phyloP scores from a whole-genome alignment of 2,113 vertebrate genomes.

The Vombatus ursinus region DNA sequence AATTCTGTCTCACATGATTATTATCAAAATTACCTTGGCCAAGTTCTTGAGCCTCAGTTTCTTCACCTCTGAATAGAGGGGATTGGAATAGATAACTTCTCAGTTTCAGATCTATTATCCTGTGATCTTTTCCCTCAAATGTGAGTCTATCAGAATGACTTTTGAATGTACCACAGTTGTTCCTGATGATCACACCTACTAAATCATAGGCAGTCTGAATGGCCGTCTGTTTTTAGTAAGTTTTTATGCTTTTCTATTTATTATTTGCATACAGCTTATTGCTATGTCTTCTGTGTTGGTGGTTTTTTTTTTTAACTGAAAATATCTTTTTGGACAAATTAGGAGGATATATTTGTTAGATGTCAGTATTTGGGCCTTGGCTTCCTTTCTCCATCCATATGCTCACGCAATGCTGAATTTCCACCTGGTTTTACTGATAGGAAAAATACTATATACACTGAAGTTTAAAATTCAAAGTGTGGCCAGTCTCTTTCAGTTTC shows the following conservation, averaged over 20 bases:
- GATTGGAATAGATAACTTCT: not conserved
- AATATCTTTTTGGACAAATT: not conserved
- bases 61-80: not conserved
- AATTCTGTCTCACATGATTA: not conserved
- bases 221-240: not conserved
- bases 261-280: not conserved
- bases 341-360: not conserved
- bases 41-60: not conserved
- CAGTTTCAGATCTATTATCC: not conserved
- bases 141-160: not conserved
- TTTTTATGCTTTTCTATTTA: not conserved
- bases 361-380: not conserved
- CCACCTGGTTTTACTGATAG: not conserved
- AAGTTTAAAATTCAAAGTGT: not conserved
- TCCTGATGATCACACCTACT: not conserved
- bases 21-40: not conserved
- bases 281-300: not conserved
- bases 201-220: not conserved
- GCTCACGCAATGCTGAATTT: not conserved
- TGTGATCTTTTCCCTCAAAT: not conserved
- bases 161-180: not conserved
- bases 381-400: not conserved
- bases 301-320: not conserved
- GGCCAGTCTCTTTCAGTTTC: not conserved
- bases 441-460: not conserved